Evolutionary conservation across 2,888 invertebrate genomes (phyloP), one percentile per base, ranked within the genome.

Genomic region (Hyles lineata): DNA sequence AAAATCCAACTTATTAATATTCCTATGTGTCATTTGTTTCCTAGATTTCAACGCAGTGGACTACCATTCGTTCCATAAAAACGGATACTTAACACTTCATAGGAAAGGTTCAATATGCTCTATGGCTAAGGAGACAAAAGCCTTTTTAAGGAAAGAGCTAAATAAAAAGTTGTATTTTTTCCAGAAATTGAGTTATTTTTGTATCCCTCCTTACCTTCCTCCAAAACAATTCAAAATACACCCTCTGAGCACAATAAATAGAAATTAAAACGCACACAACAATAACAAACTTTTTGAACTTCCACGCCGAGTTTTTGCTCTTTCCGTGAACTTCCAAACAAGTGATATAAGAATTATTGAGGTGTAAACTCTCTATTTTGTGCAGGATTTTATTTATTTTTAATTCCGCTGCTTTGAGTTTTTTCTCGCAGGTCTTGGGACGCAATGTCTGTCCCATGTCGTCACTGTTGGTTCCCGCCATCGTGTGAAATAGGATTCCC

Each of bases 341-440:
- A 0, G 89, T 86, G 72, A 90, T 79, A 72, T 86, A 87, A 0
- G 85, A 80, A 77, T 81, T 82, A 72, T 77, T 87, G 5, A 94
- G 80, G 76, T 92, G 90, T 4, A 89, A 83, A 75, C 74, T 77
- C 2, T 91, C 85, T 2, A 93, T 90, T 85, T 92, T 94, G 23
- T 79, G 83, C 0, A 93, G 70, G 72, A 94, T 90, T 83, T 90
- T 92, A 5, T 81, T 76, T 3, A 94, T 60, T 87, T 91, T 93
- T 3, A 86, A 70, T 81, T 94, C 93, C 0, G 92, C 91, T 0
- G 80, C 77, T 89, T 93, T 94, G 5, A 85, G 73, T 78, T 89
- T 92, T 80, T 92, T 93, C 0, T 92, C 90, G 58, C 86, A 87
- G 5, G 81, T 76, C 81, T 91, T 93, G 0, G 78, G 74, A 17